Evolutionary conservation across 1,140 invertebrate genomes (phyloP), one percentile per base, ranked within the genome.

Genomic region (Eciton burchellii): DNA sequence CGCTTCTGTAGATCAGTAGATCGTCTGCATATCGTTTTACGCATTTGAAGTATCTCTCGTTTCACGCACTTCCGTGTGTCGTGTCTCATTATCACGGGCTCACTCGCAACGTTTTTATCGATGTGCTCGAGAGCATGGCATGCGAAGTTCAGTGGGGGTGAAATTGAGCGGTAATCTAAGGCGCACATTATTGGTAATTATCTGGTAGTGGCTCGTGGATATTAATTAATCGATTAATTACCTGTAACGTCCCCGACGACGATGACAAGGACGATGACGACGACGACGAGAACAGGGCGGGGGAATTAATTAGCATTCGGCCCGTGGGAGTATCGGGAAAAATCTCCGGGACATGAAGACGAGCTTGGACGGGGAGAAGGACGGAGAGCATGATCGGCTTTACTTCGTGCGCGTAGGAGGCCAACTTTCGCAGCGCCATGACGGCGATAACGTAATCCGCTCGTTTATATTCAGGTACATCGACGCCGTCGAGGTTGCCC

Each of bases 401-500:
- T 60, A 81, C 52, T 71, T 60, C 71, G 45, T 79, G 60, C 54
- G 12, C 62, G n/a, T 81, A 86, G 62, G 54, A 82, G 54, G 29
- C 65, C 41, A 6, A 54, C 14, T 52, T 57, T 26, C 43, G 5
- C 12, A 0, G 0, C 49, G 43, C 66, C 72, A 73, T 59, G 45
- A 79, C 24, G 74, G 8, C 63, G 63, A 70, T 56, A 16, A 57
- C 47, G 49, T 79, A 56, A 73, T 62, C 35, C 45, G 16, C 54
- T 85, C 29, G 68, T 60, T 88, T 73, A 16, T 76, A 84, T 85
- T 79, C 82, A 94, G 94, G 87, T 94, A 92, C 77, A 85, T 94
- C 74, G 93, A 93, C 43, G 91, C 93, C 5, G 91, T 93, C n/a
- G 94, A 95, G 73, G 91, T 95, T 16, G 89, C 93, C 49, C 92